Conservation (phyloP, 2,113 vertebrate species). For the Atherinomorus stipes region DNA sequence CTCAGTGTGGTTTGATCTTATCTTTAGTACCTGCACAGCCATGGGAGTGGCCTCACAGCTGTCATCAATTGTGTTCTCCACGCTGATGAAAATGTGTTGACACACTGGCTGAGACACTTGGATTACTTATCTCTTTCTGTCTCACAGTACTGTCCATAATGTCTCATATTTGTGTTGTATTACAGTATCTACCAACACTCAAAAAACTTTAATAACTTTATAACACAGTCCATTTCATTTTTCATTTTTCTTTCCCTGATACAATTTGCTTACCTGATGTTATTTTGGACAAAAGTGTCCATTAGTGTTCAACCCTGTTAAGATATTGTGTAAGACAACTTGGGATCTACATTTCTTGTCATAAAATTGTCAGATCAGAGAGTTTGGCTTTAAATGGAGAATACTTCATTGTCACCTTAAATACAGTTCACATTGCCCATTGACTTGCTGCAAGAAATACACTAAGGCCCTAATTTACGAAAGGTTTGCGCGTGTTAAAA, state of each 20-base stretch:
- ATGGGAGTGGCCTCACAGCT: slow-evolving; percentile 23
- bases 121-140: slow-evolving; percentile 40
- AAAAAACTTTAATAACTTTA: not conserved
- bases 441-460: too few species aligned
- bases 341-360: too few species aligned
- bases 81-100: slow-evolving; percentile 72
- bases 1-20: slow-evolving; percentile 3
- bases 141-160: slow-evolving; percentile 22
- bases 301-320: not conserved
- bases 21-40: slow-evolving; percentile 37
- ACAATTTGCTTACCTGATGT: not conserved
- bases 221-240: slow-evolving; percentile 9
- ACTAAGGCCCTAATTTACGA: too few species aligned
- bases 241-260: not conserved
- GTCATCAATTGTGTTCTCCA: slow-evolving; percentile 15
- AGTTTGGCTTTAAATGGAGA: too few species aligned
- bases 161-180: slow-evolving; percentile 1
- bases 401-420: too few species aligned
- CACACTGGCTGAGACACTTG: slow-evolving; percentile 40
- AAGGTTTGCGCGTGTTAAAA: too few species aligned
- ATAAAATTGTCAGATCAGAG: too few species aligned
- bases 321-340: too few species aligned
- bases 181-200: slow-evolving; percentile 9
- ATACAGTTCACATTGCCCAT: too few species aligned
- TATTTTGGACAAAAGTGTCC: not conserved